phyloP scores from a whole-genome alignment of 2,888 invertebrate genomes.

The Nephrotoma flavescens region DNA sequence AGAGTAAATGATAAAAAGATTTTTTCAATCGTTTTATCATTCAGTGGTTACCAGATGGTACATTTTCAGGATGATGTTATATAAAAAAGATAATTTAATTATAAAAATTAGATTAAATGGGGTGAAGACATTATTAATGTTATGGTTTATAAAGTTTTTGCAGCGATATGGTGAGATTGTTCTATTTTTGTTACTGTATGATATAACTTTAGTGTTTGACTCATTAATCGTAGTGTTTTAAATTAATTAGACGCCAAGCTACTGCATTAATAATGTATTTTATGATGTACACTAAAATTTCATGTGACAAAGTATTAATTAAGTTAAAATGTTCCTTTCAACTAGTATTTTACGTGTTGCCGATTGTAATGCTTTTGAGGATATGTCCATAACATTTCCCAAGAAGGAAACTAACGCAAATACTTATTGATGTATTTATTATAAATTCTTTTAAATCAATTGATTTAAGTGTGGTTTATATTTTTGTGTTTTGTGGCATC shows the following conservation, averaged over 20 bases:
- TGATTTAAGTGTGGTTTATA: not conserved
- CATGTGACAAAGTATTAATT: no score
- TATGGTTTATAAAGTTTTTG: not conserved
- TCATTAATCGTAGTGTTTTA: not conserved
- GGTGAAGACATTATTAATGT: not conserved
- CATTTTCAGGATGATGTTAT: not conserved
- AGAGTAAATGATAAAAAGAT: not conserved
- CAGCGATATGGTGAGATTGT: not conserved
- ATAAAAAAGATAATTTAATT: not conserved
- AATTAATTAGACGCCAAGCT: not conserved
- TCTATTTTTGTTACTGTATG: not conserved
- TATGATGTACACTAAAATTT: no score
- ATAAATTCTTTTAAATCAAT: not conserved
- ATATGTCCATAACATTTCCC: no score
- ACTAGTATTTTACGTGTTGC: no score
- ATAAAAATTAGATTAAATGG: not conserved
- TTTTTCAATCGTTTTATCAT: not conserved
- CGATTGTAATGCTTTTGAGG: no score
- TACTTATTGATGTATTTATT: not conserved
- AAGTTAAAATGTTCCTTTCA: no score
- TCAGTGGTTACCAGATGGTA: not conserved
- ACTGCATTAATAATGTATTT: no score
- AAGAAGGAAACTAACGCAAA: not conserved
- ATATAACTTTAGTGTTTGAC: not conserved
- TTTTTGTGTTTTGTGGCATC: not conserved